Evolutionary conservation across 2,888 invertebrate genomes (phyloP).

Genomic region (Barypeithes pellucidus): DNA sequence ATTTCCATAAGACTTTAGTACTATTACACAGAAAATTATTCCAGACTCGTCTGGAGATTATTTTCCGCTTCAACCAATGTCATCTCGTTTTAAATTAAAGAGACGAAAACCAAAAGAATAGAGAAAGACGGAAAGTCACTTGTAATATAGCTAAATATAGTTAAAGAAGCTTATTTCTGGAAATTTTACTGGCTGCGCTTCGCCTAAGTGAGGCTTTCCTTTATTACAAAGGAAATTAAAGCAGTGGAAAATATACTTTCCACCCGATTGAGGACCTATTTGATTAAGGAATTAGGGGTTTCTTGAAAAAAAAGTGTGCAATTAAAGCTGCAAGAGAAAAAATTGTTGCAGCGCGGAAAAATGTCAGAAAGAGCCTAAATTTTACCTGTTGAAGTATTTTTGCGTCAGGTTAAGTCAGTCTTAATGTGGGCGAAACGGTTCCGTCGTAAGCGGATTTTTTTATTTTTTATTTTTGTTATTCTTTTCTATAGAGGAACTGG

Average conservation of each 20-base stretch:
- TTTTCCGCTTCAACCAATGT: slow-evolving; percentile 38
- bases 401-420: too few relatives aligned
- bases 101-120: slow-evolving; percentile 34
- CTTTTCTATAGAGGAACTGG: too few relatives aligned
- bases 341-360: too few relatives aligned
- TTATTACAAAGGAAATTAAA: slow-evolving; percentile 48
- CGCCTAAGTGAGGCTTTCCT: slow-evolving; percentile 41
- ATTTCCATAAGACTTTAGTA: slow-evolving; percentile 3
- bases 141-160: slow-evolving; percentile 50
- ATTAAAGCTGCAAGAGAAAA: not conserved
- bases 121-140: slow-evolving; percentile 44
- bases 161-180: slow-evolving; percentile 48
- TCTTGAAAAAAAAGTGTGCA: slow-evolving; percentile 5
- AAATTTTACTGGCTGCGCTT: slow-evolving; percentile 40
- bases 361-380: too few relatives aligned
- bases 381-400: too few relatives aligned
- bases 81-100: slow-evolving; percentile 35
- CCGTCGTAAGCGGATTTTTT: too few relatives aligned
- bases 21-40: slow-evolving; percentile 35
- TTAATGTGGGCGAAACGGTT: too few relatives aligned
- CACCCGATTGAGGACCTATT: slow-evolving; percentile 36
- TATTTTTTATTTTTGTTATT: too few relatives aligned
- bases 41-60: slow-evolving; percentile 32
- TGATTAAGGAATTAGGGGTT: slow-evolving; percentile 31
- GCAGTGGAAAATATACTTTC: slow-evolving; percentile 44